phyloP scores from a whole-genome alignment of 2,888 invertebrate genomes.

The Drosophila buzzatii region DNA sequence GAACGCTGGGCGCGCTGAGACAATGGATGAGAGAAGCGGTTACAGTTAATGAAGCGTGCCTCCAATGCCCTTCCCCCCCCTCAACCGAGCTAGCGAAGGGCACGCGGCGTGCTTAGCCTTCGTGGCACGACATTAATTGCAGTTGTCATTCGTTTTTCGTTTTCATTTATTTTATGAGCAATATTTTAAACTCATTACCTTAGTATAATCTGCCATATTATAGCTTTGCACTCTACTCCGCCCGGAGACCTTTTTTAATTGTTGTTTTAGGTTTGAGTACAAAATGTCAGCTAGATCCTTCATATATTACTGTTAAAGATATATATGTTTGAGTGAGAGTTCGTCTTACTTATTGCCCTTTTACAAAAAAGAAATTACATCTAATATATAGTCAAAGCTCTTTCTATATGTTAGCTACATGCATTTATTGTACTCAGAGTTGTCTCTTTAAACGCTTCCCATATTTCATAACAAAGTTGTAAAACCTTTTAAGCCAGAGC shows the following conservation, averaged over 20 bases:
- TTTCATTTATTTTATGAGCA: conserved; percentile 10
- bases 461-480: background rate
- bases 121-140: conserved; percentile 22
- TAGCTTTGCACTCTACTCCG: background rate
- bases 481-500: background rate
- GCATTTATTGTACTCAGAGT: background rate
- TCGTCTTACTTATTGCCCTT: background rate
- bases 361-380: background rate
- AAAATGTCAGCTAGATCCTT: background rate
- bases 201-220: conserved; percentile 1
- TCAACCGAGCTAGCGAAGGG: conserved; percentile 36
- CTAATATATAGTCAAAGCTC: background rate
- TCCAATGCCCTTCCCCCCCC: conserved; percentile 8
- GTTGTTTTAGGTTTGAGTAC: background rate
- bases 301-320: background rate
- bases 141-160: conserved; percentile 7
- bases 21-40: conserved; percentile 52
- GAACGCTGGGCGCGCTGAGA: conserved; percentile 59
- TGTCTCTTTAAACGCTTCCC: background rate
- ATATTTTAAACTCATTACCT: conserved; percentile 8
- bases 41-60: conserved; percentile 59
- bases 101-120: conserved; percentile 6
- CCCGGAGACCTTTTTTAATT: background rate
- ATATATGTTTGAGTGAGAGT: background rate
- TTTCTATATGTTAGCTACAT: background rate